These are phyloP conservation scores for Poecilia velifera DNA, from an alignment of 2,797 vertebrate species.

Conservation along the genomic window DNA sequence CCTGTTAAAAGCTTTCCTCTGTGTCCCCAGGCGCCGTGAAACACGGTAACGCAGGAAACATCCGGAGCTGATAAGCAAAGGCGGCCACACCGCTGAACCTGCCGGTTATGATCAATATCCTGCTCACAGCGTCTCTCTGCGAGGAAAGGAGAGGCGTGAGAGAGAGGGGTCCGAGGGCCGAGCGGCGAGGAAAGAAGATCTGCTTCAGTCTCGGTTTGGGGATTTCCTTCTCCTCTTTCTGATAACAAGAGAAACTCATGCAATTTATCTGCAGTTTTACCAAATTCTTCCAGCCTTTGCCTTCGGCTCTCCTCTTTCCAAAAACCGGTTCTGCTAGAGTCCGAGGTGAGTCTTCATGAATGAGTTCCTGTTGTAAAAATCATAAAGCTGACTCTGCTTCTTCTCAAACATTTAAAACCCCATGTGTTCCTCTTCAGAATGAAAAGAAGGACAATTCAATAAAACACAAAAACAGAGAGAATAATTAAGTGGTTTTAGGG, in stretches of 20 bases:
- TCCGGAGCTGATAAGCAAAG: constrained; percentile 55
- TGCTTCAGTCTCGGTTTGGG: constrained; percentile 31
- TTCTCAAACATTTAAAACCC: neutral
- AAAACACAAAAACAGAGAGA: neutral
- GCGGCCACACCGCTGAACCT: constrained; percentile 51
- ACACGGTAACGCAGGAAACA: constrained; percentile 60
- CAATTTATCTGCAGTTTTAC: constrained; percentile 5
- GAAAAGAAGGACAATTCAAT: neutral
- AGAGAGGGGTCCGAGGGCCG: constrained; percentile 15
- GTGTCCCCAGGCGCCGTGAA: constrained; percentile 42
- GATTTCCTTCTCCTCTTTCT: constrained; percentile 40
- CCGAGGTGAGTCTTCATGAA: neutral
- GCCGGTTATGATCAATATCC: constrained; percentile 52
- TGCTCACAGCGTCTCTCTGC: constrained; percentile 26
- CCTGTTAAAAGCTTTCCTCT: constrained; percentile 47
- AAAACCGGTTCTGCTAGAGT: neutral
- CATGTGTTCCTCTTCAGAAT: neutral
- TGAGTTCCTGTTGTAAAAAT: neutral
- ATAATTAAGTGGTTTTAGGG: neutral
- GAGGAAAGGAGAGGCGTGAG: constrained; percentile 49
- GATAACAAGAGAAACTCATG: constrained; percentile 26
- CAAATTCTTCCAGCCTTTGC: neutral
- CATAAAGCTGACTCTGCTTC: neutral
- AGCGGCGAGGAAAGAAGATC: constrained; percentile 19
- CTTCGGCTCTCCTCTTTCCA: neutral